Percentiles rank a stretch among this genome's conserved stretches.
Conservation (phyloP, 2,797 vertebrate species). For the Xenops minutus region DNA sequence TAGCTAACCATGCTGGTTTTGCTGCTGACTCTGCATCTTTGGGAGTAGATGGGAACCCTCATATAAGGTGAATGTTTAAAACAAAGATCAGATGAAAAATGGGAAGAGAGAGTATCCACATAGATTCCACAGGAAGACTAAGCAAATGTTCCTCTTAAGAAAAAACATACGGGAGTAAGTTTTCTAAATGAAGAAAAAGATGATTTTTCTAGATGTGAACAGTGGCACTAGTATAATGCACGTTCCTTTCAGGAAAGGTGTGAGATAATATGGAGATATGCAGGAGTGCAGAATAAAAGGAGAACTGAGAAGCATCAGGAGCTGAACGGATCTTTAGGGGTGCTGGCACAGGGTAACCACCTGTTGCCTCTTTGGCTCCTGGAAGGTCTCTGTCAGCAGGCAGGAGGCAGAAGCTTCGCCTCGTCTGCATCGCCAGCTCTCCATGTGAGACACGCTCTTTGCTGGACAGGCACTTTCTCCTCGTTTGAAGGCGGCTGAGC, state of each 20-base stretch:
- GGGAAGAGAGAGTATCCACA: not conserved
- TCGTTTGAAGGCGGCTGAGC: not conserved
- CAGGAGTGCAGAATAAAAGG: not conserved
- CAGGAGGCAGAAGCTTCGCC: not conserved
- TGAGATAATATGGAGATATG: not conserved
- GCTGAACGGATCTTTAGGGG: not conserved
- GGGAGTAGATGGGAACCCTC: not conserved
- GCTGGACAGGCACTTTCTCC: conserved; percentile 1
- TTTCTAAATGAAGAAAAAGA: not conserved
- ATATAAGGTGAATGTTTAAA: not conserved
- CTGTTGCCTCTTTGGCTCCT: not conserved
- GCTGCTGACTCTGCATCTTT: not conserved
- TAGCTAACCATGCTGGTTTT: not conserved
- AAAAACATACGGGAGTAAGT: not conserved
- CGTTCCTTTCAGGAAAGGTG: not conserved
- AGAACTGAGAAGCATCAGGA: not conserved
- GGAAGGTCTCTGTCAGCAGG: not conserved
- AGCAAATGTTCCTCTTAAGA: not conserved
- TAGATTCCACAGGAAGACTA: not conserved
- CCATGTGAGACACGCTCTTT: not conserved
- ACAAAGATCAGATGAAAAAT: not conserved
- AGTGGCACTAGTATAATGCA: not conserved
- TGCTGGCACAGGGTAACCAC: not conserved
- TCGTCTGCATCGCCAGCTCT: not conserved
- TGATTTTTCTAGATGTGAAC: not conserved